Base-by-base conservation (phyloP, 2,888 invertebrate species). In the Norana najaformis region DNA sequence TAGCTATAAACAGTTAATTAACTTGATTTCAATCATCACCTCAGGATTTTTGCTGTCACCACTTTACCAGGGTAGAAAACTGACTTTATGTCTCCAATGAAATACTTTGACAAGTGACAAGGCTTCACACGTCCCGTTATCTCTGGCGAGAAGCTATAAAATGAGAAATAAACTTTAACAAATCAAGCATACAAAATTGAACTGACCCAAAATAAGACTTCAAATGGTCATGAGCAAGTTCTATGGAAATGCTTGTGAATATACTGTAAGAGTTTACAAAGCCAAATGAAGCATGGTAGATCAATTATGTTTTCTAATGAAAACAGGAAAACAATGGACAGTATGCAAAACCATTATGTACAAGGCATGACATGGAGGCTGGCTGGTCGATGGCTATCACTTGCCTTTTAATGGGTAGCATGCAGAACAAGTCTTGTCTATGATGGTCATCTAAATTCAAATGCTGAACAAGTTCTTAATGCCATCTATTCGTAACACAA, bases 41-140 rank as follows among this genome's bases (percentile, higher is more conserved):
- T 85, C 39, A 41, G 30, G 34, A 47, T 41, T 39, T 88, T 88
- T 83, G 83, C 88, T 37, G 85, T 85, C 37, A 85, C 89, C 85
- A 83, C 83, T 85, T 37, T 89, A 83, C 41, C 53, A 89, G 69
- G 53, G 35, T 35, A 23, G 35, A 83, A 35, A 88, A 35, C 36
- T 36, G 41, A 82, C 30, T 82, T 90, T 20, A 37, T 69, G 37
- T 53, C 39, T 38, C 34, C 38, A 39, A 47, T 41, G 34, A 35
- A 39, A 39, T 88, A 41, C 39, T 41, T 88, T 39, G 88, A 88
- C 88, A 88, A 39, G n/a, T 88, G 47, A 47, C 39, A 34, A 23
- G 34, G 37, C 20, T 35, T 88, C 47, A 47, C 47, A 35, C 47
- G 41, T 39, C 47, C 88, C 34, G 85, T 88, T 39, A 88, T 35